Conservation (phyloP, 2,797 vertebrate species). For the Scolopax bukidnonensis region DNA sequence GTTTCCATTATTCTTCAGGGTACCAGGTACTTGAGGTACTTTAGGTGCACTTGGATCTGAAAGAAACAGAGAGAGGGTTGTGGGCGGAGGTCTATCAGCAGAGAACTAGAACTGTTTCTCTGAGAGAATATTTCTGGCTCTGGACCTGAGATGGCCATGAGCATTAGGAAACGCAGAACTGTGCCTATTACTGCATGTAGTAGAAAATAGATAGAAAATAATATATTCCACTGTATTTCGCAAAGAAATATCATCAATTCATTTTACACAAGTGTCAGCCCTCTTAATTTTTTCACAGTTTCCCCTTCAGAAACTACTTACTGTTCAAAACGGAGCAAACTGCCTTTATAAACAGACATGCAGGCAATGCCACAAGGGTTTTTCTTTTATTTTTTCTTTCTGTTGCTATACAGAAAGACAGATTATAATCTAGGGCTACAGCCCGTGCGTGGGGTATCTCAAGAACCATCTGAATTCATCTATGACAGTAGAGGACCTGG, state of each 20-base stretch:
- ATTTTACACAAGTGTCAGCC: background rate
- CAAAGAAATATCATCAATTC: background rate
- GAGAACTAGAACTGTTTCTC: background rate
- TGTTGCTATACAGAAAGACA: background rate
- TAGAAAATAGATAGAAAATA: background rate
- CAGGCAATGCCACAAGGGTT: background rate
- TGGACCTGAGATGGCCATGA: background rate
- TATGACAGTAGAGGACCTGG: background rate
- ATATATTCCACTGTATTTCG: background rate
- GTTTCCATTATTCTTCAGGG: background rate
- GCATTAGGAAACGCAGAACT: background rate
- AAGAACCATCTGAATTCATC: background rate
- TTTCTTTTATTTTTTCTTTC: slow-evolving; percentile 11
- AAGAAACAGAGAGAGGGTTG: background rate
- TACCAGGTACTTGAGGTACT: background rate
- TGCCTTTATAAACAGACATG: background rate
- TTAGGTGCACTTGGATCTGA: background rate
- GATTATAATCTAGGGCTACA: background rate
- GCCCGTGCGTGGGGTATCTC: background rate
- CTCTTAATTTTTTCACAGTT: background rate
- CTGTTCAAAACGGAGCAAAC: background rate
- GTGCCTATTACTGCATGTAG: background rate
- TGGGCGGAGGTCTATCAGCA: background rate
- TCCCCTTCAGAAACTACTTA: background rate
- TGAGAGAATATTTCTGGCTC: background rate